These are phyloP conservation scores for Tenrec ecaudatus DNA, from an alignment of 2,113 vertebrate species.

Conservation along the genomic window DNA sequence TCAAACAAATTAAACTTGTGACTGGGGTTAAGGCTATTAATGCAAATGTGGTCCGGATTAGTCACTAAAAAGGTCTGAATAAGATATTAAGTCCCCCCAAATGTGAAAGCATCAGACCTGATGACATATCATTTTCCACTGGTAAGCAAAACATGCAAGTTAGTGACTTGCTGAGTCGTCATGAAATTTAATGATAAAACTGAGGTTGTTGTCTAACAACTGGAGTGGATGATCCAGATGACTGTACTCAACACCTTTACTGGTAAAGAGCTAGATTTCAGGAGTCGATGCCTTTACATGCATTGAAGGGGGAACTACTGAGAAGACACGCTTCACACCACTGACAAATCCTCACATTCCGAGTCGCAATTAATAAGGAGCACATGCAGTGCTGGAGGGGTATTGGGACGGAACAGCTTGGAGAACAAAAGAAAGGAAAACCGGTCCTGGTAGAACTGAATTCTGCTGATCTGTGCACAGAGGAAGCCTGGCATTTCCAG, in stretches of 20 bases:
- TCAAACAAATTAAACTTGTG: constrained; percentile 82
- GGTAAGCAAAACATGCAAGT: constrained; percentile 58
- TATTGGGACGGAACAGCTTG: neutral
- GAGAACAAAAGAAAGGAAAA: constrained; percentile 32
- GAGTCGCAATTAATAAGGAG: neutral
- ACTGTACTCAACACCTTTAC: neutral
- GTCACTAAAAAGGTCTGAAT: constrained; percentile 9
- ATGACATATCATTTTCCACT: constrained; percentile 53
- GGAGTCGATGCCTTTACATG: neutral
- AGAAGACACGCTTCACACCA: constrained; percentile 32
- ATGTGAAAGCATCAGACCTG: constrained; percentile 47
- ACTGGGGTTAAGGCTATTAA: constrained; percentile 68
- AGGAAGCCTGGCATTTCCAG: neutral
- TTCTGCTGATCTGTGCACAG: neutral
- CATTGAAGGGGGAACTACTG: constrained; percentile 34
- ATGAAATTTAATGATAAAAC: constrained; percentile 54
- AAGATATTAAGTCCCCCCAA: constrained; percentile 38
- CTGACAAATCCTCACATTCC: constrained; percentile 29
- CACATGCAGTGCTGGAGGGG: accelerated
- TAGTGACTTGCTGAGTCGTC: constrained; percentile 56
- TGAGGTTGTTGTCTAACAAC: constrained; percentile 36
- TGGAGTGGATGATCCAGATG: constrained; percentile 31
- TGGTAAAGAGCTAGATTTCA: constrained; percentile 6
- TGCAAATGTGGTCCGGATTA: constrained; percentile 68
- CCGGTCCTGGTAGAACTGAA: neutral